These are phyloP conservation scores for Carassius carassius DNA, from an alignment of 2,113 vertebrate species.

Conservation along the genomic window DNA sequence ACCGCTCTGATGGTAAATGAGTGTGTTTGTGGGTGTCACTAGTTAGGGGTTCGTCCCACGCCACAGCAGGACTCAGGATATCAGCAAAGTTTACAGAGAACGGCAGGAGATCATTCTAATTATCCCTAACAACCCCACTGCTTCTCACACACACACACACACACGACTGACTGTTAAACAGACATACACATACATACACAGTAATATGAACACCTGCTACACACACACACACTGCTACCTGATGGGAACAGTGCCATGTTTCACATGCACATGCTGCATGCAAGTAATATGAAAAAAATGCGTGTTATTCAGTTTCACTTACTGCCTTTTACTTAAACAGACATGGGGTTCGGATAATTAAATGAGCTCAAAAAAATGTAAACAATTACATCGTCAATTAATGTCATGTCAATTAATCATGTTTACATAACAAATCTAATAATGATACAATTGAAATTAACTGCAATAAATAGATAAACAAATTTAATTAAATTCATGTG, in stretches of 20 bases:
- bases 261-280: not conserved
- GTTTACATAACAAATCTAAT: not conserved
- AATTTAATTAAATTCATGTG: not conserved
- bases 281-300: not conserved
- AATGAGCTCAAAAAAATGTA: not conserved
- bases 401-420: not conserved
- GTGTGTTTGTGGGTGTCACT: slow-evolving; percentile 28
- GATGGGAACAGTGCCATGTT: not conserved
- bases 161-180: not conserved
- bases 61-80: slow-evolving; percentile 51
- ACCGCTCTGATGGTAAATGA: not conserved
- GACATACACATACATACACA: not conserved
- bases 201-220: slow-evolving; percentile 16
- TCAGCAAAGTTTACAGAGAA: slow-evolving; percentile 21
- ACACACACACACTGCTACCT: not conserved
- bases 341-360: not conserved
- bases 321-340: not conserved
- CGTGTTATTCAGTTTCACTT: not conserved
- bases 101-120: slow-evolving; percentile 40
- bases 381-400: not conserved
- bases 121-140: slow-evolving; percentile 31
- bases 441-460: not conserved
- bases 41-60: slow-evolving; percentile 24
- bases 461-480: not conserved
- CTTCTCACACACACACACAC: not conserved